Evolutionary conservation across 2,797 vertebrate species (phyloP), one percentile per base, ranked within the genome.

Genomic region (Gouania willdenowi): DNA sequence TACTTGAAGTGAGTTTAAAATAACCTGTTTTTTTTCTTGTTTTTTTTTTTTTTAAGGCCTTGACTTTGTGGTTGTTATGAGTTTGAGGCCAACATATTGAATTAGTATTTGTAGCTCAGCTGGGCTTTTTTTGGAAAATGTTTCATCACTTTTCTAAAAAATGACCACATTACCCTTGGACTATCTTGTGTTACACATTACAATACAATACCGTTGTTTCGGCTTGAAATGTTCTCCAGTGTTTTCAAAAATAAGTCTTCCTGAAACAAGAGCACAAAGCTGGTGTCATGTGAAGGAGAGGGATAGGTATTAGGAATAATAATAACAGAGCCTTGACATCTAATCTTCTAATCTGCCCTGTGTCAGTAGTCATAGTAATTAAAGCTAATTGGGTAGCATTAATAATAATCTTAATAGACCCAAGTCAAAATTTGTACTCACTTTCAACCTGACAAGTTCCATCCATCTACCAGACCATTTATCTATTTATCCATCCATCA

Each of bases 51-150:
- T n/a, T n/a, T n/a, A n/a, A n/a, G n/a, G n/a, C n/a, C n/a, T n/a
- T n/a, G n/a, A n/a, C n/a, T n/a, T n/a, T n/a, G n/a, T n/a, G n/a
- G n/a, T n/a, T 9, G 16, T 29, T 19, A 10, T 39, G 18, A 38
- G 34, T 55, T 30, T 18, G 28, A 53, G 49, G 56, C 42, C 46
- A 54, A 20, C 39, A 10, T 63, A 74, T 66, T 75, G 67, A 65
- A 77, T 71, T 70, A 73, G 55, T 47, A 70, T 74, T 41, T 48
- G 45, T 36, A 8, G 26, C 32, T 54, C 41, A 22, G 16, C 22
- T 13, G 19, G 32, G 60, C 59, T 64, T 47, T 62, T 66, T 61
- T 48, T 47, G 29, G 37, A 52, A 55, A 9, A 8, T 22, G 40
- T n/a, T n/a, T n/a, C 28, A 69, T 71, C 46, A 39, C 38, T 54